Conservation (phyloP, 2,888 invertebrate species). For the Gortyna flavago region DNA sequence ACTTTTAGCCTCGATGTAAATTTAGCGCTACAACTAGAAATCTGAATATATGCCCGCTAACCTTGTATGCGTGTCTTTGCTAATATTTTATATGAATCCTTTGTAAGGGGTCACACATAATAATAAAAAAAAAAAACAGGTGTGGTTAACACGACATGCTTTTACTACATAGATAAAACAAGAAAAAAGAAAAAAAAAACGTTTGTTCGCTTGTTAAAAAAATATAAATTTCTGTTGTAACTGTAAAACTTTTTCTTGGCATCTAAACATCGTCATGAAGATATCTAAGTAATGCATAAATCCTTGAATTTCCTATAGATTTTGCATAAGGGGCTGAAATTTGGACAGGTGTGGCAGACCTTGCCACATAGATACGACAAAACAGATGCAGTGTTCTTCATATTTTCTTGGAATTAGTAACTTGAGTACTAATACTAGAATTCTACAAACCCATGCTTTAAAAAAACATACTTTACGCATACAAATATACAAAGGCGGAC, state of each 20-base stretch:
- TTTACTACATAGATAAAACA: neutral
- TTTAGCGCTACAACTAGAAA: constrained; percentile 19
- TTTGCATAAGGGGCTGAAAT: neutral
- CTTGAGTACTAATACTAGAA: neutral
- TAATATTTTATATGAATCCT: constrained; percentile 13
- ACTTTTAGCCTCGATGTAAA: constrained; percentile 48
- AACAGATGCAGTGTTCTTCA: neutral
- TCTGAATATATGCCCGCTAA: constrained; percentile 13
- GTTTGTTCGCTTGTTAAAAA: neutral
- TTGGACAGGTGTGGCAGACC: too few species aligned
- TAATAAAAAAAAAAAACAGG: constrained; percentile 26
- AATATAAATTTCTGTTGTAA: neutral
- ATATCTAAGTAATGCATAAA: neutral
- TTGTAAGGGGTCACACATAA: constrained; percentile 3
- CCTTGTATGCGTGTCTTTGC: constrained; percentile 30
- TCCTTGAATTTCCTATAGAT: neutral
- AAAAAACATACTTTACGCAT: neutral
- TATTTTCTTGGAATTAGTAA: neutral
- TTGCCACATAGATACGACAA: neutral
- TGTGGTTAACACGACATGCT: neutral
- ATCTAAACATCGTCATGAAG: neutral
- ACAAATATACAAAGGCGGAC: too few species aligned
- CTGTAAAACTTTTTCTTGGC: neutral
- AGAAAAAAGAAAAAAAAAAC: neutral
- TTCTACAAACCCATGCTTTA: neutral